Base-by-base conservation (phyloP, 2,888 invertebrate species). In the Camptogramma bilineatum region DNA sequence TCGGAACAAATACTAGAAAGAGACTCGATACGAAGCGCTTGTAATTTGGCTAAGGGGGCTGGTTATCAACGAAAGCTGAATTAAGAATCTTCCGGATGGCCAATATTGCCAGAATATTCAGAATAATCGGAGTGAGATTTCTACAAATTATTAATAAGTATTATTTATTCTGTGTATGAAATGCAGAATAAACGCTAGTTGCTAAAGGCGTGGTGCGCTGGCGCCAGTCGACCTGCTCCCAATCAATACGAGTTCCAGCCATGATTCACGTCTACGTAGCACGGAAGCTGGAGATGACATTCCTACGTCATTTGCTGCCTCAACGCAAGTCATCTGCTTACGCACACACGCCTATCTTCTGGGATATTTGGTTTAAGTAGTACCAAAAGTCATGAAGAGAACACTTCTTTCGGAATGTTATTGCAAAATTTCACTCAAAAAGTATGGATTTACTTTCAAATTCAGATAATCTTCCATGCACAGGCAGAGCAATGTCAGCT, bases 171-270 rank as follows among this genome's bases (percentile, higher is more conserved):
- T 64, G 64, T 52, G 51, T 16, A 13, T 56, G 50, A 51, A 47
- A 50, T 50, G 54, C 62, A 66, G 62, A 54, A 66, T 66, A 62
- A 58, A 54, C 46, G 31, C 54, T 54, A 62, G 65, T 62, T 9
- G 57, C 44, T 52, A 77, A 73, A 85, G 90, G 90, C 89, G 90
- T 87, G 91, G 88, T 83, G 71, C 74, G 69, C 73, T 84, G 91
- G 90, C 91, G 91, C 91, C 90, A 76, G 75, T 64, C 57, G 78
- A 81, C 82, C 80, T 84, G 86, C 79, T 84, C 54, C 66, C 71
- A 73, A 69, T 71, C 71, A 68, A 68, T 74, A 73, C 71, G 62
- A 64, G 73, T 72, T 71, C 70, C 72, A 66, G 69, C 71, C 62
- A 85, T 87, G 88, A 89, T 86, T 90, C 86, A 87, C 79, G 75